Evolutionary conservation across 2,888 invertebrate species (phyloP).

Genomic region (Drosophila tanythrix): DNA sequence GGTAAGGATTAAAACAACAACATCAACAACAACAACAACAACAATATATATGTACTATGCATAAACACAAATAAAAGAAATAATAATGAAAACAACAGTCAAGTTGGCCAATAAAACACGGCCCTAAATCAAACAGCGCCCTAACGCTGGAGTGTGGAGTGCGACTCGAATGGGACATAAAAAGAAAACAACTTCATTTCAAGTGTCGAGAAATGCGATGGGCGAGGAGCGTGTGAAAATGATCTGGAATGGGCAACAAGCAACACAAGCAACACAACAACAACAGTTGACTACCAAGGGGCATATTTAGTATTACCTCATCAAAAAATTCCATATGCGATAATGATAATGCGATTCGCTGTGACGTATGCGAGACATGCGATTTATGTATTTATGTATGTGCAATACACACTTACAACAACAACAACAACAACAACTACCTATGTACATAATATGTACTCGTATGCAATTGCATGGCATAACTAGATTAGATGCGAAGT

Average conservation of each 20-base stretch:
- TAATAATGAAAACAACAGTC: conserved; percentile 18
- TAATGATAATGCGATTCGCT: conserved; percentile 57
- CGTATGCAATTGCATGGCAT: conserved; percentile 23
- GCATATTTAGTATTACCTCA: conserved; percentile 52
- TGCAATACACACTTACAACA: conserved; percentile 1
- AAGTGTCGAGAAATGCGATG: conserved; percentile 24
- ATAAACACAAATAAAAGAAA: not conserved
- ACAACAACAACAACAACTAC: not conserved
- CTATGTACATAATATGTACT: not conserved
- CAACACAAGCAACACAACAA: not conserved
- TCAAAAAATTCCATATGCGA: conserved; percentile 52
- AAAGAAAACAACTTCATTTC: conserved; percentile 37
- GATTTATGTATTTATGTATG: conserved; percentile 26
- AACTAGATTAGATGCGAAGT: conserved; percentile 37
- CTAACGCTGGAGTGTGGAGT: not conserved
- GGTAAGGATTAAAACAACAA: conserved; percentile 15
- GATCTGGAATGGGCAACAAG: not conserved
- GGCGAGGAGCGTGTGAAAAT: conserved; percentile 53
- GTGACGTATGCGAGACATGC: conserved; percentile 60
- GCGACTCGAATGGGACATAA: conserved; percentile 21
- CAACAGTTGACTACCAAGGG: not conserved
- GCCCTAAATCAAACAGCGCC: conserved; percentile 37
- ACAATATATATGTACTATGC: not conserved
- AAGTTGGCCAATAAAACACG: conserved; percentile 53
- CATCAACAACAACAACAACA: conserved; percentile 15